Evolutionary conservation across 2,797 vertebrate species (phyloP).

Genomic region (Channa striata): DNA sequence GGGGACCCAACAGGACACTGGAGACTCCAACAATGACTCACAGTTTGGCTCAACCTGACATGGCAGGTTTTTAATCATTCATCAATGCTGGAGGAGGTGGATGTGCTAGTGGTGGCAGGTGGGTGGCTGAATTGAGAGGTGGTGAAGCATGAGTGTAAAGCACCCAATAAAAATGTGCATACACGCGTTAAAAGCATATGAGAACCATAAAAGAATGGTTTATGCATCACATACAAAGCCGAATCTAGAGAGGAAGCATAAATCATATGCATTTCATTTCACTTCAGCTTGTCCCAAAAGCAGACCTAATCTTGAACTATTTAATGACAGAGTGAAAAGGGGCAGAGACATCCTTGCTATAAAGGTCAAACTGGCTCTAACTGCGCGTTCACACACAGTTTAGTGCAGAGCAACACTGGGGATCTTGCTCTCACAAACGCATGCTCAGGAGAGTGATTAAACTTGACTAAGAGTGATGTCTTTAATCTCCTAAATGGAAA

Average conservation of each 20-base stretch:
- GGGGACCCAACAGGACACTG: conserved; percentile 49
- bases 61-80: conserved; percentile 72
- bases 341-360: background rate
- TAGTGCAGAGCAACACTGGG: background rate
- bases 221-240: background rate
- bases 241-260: background rate
- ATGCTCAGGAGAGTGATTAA: conserved; percentile 32
- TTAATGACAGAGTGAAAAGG: background rate
- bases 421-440: conserved; percentile 4
- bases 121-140: conserved; percentile 38
- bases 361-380: conserved; percentile 1
- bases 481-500: conserved; percentile 64
- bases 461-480: conserved; percentile 58
- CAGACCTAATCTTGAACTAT: background rate
- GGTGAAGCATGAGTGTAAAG: background rate
- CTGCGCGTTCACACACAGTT: background rate
- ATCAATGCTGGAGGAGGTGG: conserved; percentile 46
- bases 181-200: conserved; percentile 8
- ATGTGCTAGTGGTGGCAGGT: conserved; percentile 29
- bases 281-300: background rate
- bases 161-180: conserved; percentile 13
- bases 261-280: background rate
- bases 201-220: background rate
- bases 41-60: conserved; percentile 60
- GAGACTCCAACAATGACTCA: conserved; percentile 72